A percentile compares a stretch with the other conserved stretches of the same genome.
Conservation (phyloP, 2,888 invertebrate species). For the Zaprionus obscuricornis region DNA sequence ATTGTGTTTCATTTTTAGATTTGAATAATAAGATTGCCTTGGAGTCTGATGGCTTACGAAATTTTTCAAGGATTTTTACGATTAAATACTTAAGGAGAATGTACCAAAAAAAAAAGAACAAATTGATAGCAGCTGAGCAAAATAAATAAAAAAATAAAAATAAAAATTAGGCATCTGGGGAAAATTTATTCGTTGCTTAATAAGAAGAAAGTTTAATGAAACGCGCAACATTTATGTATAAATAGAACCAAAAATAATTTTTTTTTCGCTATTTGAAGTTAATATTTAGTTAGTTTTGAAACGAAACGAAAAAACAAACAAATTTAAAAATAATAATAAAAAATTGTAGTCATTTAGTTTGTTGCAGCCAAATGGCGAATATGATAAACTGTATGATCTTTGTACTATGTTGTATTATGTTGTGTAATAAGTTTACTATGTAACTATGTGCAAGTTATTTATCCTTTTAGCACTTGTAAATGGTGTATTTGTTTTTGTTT, state of each 20-base stretch:
- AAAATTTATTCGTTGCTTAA: constrained; percentile 16
- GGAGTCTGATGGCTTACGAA: constrained; percentile 74
- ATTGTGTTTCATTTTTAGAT: constrained; percentile 59
- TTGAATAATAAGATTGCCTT: constrained; percentile 75
- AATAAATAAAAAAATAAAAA: constrained; percentile 16
- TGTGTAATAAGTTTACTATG: constrained; percentile 56
- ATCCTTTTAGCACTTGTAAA: constrained; percentile 49
- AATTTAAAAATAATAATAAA: constrained; percentile 23
- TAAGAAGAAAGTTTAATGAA: constrained; percentile 28
- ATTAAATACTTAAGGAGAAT: constrained; percentile 67
- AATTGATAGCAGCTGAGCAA: constrained; percentile 48
- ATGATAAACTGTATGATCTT: constrained; percentile 55
- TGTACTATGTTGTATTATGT: constrained; percentile 64
- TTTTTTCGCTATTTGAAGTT: constrained; percentile 39
- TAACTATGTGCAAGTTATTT: constrained; percentile 53
- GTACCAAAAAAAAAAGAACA: constrained; percentile 52
- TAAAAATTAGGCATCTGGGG: no score
- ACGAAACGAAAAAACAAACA: no score
- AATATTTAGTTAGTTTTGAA: constrained; percentile 44
- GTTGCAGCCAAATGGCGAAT: constrained; percentile 44
- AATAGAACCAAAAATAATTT: constrained; percentile 57
- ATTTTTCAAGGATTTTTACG: constrained; percentile 73
- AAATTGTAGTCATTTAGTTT: constrained; percentile 53
- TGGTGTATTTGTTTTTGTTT: constrained; percentile 43
- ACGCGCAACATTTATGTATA: constrained; percentile 60